Percentiles rank a stretch among this genome's conserved stretches.
These are phyloP conservation scores for Halcyon leucocephala DNA, from an alignment of 2,797 vertebrate genomes.

Conservation along the genomic window DNA sequence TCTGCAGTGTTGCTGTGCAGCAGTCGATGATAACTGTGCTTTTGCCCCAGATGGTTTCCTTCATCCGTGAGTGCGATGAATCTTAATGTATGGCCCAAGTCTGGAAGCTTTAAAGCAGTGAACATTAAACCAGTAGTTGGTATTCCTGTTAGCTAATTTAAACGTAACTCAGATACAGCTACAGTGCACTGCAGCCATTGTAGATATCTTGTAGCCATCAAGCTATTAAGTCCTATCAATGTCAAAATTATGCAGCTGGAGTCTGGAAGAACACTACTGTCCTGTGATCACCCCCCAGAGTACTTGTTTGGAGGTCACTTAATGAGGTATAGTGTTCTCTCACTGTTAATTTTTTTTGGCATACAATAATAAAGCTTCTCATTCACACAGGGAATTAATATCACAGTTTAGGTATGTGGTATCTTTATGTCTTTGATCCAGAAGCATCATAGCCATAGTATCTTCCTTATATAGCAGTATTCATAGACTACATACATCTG, in stretches of 20 bases:
- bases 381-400: background rate
- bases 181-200: background rate
- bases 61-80: background rate
- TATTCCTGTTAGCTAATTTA: background rate
- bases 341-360: background rate
- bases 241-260: background rate
- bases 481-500: background rate
- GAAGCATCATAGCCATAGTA: background rate
- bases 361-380: background rate
- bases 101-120: background rate
- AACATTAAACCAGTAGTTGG: background rate
- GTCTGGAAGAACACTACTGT: background rate
- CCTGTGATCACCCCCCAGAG: background rate
- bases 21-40: background rate
- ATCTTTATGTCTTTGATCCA: conserved; percentile 7
- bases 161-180: background rate
- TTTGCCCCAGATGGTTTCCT: background rate
- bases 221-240: background rate
- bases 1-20: background rate
- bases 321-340: background rate
- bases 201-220: background rate
- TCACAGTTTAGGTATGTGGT: background rate
- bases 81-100: background rate
- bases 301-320: background rate
- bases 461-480: conserved; percentile 7